phyloP scores from a whole-genome alignment of 2,113 vertebrate genomes.

The Gulo gulo region DNA sequence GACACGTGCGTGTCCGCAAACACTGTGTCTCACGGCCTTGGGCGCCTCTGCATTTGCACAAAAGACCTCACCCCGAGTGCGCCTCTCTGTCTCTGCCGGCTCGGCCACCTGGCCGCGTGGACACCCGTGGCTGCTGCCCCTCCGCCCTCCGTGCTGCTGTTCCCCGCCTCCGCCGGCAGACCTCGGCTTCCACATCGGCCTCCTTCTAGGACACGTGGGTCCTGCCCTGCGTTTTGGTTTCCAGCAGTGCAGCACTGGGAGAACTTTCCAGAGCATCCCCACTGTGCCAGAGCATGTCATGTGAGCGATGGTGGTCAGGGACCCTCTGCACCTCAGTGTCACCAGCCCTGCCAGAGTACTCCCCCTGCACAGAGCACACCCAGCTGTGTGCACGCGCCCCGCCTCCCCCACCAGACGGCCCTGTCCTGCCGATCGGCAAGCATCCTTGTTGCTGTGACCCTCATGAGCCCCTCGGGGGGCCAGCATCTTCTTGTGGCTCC shows the following conservation, averaged over 20 bases:
- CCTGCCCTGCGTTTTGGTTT: rapidly evolving
- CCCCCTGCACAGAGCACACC: rapidly evolving
- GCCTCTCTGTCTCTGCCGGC: rapidly evolving
- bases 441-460: rapidly evolving
- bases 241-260: rapidly evolving
- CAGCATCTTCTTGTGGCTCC: rapidly evolving
- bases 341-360: background rate
- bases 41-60: rapidly evolving
- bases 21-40: rapidly evolving
- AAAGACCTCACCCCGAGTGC: rapidly evolving
- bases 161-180: rapidly evolving
- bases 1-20: rapidly evolving
- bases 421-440: rapidly evolving
- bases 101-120: rapidly evolving
- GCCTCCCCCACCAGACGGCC: rapidly evolving
- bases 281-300: too few species aligned
- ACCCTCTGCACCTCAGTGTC: background rate
- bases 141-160: rapidly evolving
- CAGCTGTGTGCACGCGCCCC: rapidly evolving
- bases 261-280: background rate
- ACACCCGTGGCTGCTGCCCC: rapidly evolving
- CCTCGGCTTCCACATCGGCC: rapidly evolving
- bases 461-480: rapidly evolving
- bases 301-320: background rate
- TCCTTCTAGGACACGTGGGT: background rate